Evolutionary conservation across 2,113 vertebrate genomes (phyloP).

Genomic region (Oceanodroma tethys): DNA sequence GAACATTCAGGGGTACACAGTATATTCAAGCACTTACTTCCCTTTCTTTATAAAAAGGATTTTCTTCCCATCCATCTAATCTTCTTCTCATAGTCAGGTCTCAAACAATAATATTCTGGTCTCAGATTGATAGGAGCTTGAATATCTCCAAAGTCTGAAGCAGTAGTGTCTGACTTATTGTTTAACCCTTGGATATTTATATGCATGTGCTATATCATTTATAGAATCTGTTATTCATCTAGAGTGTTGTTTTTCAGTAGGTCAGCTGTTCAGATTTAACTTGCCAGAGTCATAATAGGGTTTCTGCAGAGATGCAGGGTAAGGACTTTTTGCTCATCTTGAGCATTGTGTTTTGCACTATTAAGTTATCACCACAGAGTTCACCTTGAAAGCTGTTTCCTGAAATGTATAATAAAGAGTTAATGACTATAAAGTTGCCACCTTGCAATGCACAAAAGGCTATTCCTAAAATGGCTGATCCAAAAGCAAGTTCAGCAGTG

Average conservation of each 20-base stretch:
- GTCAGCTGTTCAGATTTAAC: neutral
- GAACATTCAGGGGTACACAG: neutral
- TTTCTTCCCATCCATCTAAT: neutral
- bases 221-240: neutral
- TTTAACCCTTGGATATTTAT: conserved; percentile 29
- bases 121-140: neutral
- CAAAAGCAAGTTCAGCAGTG: neutral
- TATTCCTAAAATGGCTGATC: neutral
- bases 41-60: neutral
- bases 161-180: neutral
- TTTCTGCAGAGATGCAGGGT: neutral
- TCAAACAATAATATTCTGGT: neutral
- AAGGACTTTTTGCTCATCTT: neutral
- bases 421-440: neutral
- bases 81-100: neutral
- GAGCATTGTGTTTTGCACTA: neutral
- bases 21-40: neutral
- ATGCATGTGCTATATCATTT: neutral
- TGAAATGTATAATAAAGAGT: neutral
- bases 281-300: neutral
- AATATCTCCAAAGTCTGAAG: neutral
- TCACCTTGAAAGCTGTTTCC: conserved; percentile 3
- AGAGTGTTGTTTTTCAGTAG: neutral
- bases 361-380: neutral
- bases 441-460: neutral